Base-by-base conservation (phyloP, 2,888 invertebrate genomes). In the Phrixothrix hirtus region DNA sequence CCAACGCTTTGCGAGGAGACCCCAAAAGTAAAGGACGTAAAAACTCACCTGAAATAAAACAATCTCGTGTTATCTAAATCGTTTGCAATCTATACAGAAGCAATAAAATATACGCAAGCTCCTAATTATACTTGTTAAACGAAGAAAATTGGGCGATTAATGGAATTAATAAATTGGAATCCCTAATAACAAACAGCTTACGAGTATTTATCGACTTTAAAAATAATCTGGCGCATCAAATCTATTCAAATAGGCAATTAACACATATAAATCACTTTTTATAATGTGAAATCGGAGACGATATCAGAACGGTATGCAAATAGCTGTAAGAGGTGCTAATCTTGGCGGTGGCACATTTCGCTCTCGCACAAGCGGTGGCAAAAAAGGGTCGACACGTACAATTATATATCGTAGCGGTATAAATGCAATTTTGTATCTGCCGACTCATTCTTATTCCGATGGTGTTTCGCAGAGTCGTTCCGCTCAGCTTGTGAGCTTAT, bases 31-130 rank as follows among this genome's bases (percentile, higher is more conserved):
- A 41, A 30, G 39, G 34, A 41, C 17, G 44, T 27, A 42, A 49
- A 57, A 59, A 71, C 70, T 69, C 67, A 70, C 70, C 71, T 71
- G 70, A 63, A 72, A 71, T 62, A 69, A 71, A 65, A 62, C 65
- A 63, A 65, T 65, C 27, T 32, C 32, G 32, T 30, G 45, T 49
- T 49, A 55, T 49, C 50, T 55, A 49, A 55, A 50, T 14, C 39
- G 43, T 44, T 26, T 31, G 30, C 25, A 41, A 55, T 45, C 38
- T 49, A 45, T 50, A 44, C 45, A 50, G 50, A 39, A 45, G 55
- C 17, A 50, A 49, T 55, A 55, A 50, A 55, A 45, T 49, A 37
- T 14, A 27, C 14, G 30, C 49, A 50, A 44, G 45, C 17, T 27
- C 49, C 41, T 55, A 55, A 55, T 55, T 55, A 41, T 47, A 21